phyloP scores from a whole-genome alignment of 2,113 vertebrate genomes.

The Brachypteracias leptosomus region DNA sequence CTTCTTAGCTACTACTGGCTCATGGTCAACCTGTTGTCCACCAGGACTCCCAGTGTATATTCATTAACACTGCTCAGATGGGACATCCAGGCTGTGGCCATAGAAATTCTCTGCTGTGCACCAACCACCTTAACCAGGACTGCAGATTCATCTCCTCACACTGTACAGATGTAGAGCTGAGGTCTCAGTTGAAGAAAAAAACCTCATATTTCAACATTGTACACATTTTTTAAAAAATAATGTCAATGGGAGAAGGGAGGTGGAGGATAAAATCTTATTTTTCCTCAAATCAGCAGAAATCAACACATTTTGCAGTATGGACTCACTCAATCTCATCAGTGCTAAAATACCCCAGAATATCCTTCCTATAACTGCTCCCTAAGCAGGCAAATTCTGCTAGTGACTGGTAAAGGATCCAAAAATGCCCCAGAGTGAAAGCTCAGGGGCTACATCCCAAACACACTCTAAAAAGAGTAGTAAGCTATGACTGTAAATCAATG shows the following conservation, averaged over 20 bases:
- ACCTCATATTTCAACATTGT: not conserved
- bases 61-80: not conserved
- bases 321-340: not conserved
- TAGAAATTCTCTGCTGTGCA: not conserved
- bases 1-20: too few relatives aligned
- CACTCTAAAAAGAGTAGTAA: not conserved
- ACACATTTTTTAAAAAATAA: not conserved
- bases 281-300: not conserved
- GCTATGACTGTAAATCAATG: not conserved
- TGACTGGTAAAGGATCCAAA: not conserved
- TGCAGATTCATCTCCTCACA: not conserved
- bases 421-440: not conserved
- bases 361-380: not conserved
- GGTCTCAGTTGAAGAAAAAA: not conserved
- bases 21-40: too few relatives aligned
- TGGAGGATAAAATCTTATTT: not conserved
- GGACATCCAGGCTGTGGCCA: not conserved
- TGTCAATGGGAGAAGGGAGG: not conserved
- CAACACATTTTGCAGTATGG: not conserved
- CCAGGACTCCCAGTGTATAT: too few relatives aligned
- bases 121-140: not conserved
- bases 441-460: not conserved
- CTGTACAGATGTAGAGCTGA: not conserved
- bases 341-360: not conserved
- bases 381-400: not conserved